Conservation (phyloP, 1,140 invertebrate species). For the Catajapyx aquilonaris region DNA sequence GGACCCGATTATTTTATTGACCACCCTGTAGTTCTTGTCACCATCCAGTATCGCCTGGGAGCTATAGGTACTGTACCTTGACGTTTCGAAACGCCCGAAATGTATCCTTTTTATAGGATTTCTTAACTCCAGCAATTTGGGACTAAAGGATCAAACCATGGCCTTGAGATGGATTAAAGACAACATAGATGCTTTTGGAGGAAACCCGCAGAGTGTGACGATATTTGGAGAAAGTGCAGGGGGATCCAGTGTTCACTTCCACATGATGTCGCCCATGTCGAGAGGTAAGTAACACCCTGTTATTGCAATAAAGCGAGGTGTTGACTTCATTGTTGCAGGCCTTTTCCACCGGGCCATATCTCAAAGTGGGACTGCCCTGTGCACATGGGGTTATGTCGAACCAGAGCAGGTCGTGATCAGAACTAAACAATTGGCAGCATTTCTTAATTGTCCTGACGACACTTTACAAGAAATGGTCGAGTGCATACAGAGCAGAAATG, state of each 20-base stretch:
- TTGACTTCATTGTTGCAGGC: not conserved
- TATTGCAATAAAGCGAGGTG: not conserved
- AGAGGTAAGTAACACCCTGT: not conserved
- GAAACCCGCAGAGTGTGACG: not conserved
- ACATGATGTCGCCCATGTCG: not conserved
- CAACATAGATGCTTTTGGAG: not conserved
- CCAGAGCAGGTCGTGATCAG: too few relatives aligned
- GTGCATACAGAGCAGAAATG: too few relatives aligned
- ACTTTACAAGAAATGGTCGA: too few relatives aligned
- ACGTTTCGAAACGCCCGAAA: too few relatives aligned
- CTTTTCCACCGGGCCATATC: not conserved
- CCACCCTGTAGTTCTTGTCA: constrained; percentile 16
- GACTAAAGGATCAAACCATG: not conserved
- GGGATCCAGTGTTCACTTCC: not conserved
- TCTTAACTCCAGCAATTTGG: too few relatives aligned
- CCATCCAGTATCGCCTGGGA: constrained; percentile 18
- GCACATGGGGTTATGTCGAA: not conserved
- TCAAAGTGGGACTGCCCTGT: not conserved
- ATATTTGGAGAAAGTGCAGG: not conserved
- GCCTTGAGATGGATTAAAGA: not conserved
- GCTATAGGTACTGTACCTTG: constrained; percentile 17
- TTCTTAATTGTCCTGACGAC: too few relatives aligned
- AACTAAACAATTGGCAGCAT: too few relatives aligned
- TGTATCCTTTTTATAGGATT: too few relatives aligned
- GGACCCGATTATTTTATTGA: constrained; percentile 14